A percentile compares a stretch with the other conserved stretches of the same genome.
phyloP scores from a whole-genome alignment of 2,888 invertebrate species.

The Dione juno region DNA sequence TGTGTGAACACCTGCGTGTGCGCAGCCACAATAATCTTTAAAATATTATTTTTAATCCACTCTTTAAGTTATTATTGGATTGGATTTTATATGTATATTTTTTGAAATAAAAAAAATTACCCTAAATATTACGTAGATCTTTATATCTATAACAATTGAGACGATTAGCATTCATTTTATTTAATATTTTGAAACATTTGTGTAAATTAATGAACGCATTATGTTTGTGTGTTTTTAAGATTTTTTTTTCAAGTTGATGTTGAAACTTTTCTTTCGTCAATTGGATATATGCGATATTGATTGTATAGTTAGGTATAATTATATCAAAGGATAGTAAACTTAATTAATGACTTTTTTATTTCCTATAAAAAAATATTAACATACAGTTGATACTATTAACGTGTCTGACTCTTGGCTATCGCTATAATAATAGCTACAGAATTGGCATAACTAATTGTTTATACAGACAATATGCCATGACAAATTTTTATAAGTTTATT shows the following conservation, averaged over 20 bases:
- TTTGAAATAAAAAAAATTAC: background rate
- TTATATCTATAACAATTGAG: background rate
- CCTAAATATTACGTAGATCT: too few relatives aligned
- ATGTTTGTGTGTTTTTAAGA: background rate
- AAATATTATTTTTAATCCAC: slow-evolving; percentile 1
- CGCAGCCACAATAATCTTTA: background rate
- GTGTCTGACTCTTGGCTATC: too few relatives aligned
- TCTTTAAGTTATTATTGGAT: slow-evolving; percentile 9
- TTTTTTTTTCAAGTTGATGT: background rate
- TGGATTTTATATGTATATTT: background rate
- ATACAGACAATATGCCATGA: background rate
- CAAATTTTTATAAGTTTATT: slow-evolving; percentile 1
- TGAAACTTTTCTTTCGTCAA: background rate
- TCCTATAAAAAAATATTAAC: too few relatives aligned
- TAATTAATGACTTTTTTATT: too few relatives aligned
- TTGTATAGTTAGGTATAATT: background rate
- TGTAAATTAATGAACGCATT: background rate
- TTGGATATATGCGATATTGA: too few relatives aligned
- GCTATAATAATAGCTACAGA: too few relatives aligned
- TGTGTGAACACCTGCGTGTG: slow-evolving; percentile 32
- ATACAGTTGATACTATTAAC: too few relatives aligned
- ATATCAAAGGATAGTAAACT: too few relatives aligned
- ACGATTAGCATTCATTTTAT: background rate
- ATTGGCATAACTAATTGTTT: background rate
- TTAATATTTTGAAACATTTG: background rate